phyloP scores from a whole-genome alignment of 2,888 invertebrate species.

The Podabrus alpinus region DNA sequence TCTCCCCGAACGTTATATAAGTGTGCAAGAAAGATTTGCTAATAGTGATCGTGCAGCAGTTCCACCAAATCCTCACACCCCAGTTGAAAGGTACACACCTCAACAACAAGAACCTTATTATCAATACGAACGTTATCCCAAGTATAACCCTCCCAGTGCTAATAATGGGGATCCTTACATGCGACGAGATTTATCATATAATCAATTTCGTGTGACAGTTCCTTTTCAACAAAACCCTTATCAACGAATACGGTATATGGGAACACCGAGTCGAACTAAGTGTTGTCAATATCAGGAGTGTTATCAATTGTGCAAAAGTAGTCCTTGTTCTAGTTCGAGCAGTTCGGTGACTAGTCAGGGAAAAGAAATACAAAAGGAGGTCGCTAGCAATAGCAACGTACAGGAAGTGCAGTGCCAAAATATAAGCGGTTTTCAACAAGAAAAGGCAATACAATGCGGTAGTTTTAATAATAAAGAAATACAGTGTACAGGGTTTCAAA shows the following conservation, averaged over 20 bases:
- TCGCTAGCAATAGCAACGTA: conserved; percentile 23
- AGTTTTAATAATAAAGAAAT: conserved; percentile 41
- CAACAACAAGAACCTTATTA: conserved; percentile 65
- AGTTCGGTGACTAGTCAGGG: conserved; percentile 57
- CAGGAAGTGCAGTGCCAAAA: conserved; percentile 55
- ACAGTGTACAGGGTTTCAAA: conserved; percentile 45
- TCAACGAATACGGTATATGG: conserved; percentile 49
- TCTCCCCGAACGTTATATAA: conserved; percentile 37
- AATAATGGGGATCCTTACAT: conserved; percentile 61
- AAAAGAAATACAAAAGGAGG: conserved; percentile 45
- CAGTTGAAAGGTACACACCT: conserved; percentile 73
- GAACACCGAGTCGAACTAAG: conserved; percentile 50
- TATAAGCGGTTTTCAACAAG: conserved; percentile 48
- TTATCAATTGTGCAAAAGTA: conserved; percentile 51
- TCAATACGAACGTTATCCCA: conserved; percentile 52
- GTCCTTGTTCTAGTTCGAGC: conserved; percentile 59
- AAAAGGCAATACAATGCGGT: conserved; percentile 55
- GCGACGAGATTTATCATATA: conserved; percentile 62
- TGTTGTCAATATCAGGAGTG: conserved; percentile 53
- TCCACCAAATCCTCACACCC: conserved; percentile 71
- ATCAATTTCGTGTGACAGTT: conserved; percentile 57
- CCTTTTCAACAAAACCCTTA: conserved; percentile 54
- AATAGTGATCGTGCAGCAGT: conserved; percentile 60
- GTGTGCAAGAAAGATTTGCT: conserved; percentile 39
- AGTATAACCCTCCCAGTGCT: conserved; percentile 41